Evolutionary conservation across 2,888 invertebrate species (phyloP).

Genomic region (Homarus gammarus): DNA sequence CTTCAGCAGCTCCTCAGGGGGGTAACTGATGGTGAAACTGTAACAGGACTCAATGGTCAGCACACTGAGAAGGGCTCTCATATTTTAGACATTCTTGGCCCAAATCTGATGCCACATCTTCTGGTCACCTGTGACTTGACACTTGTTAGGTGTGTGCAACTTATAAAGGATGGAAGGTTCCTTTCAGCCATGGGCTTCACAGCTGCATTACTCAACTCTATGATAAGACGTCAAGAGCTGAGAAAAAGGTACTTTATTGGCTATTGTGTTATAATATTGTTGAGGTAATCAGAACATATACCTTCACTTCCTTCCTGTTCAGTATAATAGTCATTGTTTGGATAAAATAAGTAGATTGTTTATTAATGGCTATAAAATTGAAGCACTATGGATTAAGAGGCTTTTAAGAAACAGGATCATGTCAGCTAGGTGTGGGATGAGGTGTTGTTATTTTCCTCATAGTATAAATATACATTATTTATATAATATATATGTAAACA

Average conservation of each 20-base stretch:
- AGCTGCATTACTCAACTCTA: conserved; percentile 30
- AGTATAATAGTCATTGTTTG: too few relatives aligned
- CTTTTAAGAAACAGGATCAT: too few relatives aligned
- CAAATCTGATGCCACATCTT: conserved; percentile 48
- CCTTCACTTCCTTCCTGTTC: too few relatives aligned
- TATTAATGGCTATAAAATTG: too few relatives aligned
- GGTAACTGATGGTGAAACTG: conserved; percentile 30
- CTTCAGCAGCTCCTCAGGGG: conserved; percentile 13
- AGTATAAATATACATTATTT: too few relatives aligned
- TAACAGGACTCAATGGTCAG: conserved; percentile 38
- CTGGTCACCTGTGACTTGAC: conserved; percentile 16
- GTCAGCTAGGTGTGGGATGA: too few relatives aligned
- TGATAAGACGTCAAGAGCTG: conserved; percentile 25
- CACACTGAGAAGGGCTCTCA: conserved; percentile 59
- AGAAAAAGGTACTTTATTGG: conserved; percentile 23
- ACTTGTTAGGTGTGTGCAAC: conserved; percentile 24
- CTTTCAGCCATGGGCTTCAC: conserved; percentile 26
- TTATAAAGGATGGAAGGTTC: conserved; percentile 32
- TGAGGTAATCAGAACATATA: too few relatives aligned
- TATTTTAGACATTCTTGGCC: conserved; percentile 41
- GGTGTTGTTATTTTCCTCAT: too few relatives aligned
- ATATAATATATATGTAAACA: too few relatives aligned
- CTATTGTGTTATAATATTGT: too few relatives aligned
- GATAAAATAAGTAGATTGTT: too few relatives aligned
- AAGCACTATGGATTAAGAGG: too few relatives aligned